Evolutionary conservation across 1,140 invertebrate genomes (phyloP).

Genomic region (Ectropis grisescens): DNA sequence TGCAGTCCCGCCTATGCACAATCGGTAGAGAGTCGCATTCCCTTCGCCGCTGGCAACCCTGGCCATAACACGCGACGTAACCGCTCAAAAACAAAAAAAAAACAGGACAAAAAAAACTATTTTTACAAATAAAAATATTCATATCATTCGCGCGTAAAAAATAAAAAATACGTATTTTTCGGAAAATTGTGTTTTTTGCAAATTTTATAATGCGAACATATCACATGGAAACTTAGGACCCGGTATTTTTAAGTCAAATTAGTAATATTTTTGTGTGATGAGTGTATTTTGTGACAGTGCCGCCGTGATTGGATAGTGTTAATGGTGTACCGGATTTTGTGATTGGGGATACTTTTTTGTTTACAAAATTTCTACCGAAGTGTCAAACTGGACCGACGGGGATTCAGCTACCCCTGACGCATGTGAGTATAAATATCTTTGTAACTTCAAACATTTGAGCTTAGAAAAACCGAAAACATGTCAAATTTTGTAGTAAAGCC

Average conservation of each 20-base stretch:
- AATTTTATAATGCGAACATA: conserved; percentile 54
- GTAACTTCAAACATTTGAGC: conserved; percentile 11
- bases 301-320: conserved; percentile 34
- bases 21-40: conserved; percentile 60
- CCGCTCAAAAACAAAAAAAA: conserved; percentile 51
- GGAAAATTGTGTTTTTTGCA: conserved; percentile 47
- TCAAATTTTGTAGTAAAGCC: too few species aligned
- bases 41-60: conserved; percentile 40
- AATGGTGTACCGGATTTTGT: conserved; percentile 39
- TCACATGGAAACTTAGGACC: conserved; percentile 64
- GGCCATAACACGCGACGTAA: conserved; percentile 52
- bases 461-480: conserved; percentile 23
- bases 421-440: conserved; percentile 42
- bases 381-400: conserved; percentile 66
- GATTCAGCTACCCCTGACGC: conserved; percentile 62
- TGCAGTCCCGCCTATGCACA: conserved; percentile 67
- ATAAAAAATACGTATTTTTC: conserved; percentile 36
- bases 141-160: conserved; percentile 53
- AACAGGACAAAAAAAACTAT: conserved; percentile 18
- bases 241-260: conserved; percentile 44
- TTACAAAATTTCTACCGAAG: conserved; percentile 65
- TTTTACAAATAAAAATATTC: conserved; percentile 45
- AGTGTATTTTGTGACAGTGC: conserved; percentile 48
- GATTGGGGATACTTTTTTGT: conserved; percentile 41
- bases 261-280: conserved; percentile 47